These are phyloP conservation scores for Corapipo altera DNA, from an alignment of 2,113 vertebrate species.

Conservation along the genomic window DNA sequence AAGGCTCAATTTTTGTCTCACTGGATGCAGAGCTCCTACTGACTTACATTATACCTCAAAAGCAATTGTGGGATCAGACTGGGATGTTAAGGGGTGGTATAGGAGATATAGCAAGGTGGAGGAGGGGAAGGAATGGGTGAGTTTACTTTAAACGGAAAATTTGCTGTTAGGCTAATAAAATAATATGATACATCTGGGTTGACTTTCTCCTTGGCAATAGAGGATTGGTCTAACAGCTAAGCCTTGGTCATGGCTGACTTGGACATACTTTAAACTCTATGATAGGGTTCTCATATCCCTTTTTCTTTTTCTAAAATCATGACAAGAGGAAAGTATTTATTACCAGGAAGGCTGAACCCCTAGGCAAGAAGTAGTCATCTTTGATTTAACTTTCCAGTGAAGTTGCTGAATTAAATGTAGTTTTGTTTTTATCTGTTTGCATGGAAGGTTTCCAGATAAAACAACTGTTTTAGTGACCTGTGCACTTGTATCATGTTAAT, in stretches of 20 bases:
- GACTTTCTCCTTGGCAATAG: conserved; percentile 32
- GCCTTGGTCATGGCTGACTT: conserved; percentile 69
- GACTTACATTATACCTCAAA: not conserved
- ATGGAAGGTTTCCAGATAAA: conserved; percentile 83
- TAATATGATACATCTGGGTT: conserved; percentile 32
- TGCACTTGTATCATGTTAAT: conserved; percentile 82
- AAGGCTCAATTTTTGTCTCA: not conserved
- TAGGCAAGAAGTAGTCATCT: conserved; percentile 75
- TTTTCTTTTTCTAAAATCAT: conserved; percentile 65
- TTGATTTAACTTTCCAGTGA: conserved; percentile 65
- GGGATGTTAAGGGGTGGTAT: not conserved
- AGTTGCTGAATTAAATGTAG: conserved; percentile 72
- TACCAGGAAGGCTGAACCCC: conserved; percentile 71
- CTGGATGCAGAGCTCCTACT: not conserved
- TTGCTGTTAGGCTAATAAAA: not conserved
- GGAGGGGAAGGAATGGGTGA: not conserved
- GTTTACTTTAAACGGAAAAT: not conserved
- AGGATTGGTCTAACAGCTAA: conserved; percentile 21
- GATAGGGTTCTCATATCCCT: conserved; percentile 66
- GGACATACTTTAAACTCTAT: conserved; percentile 46
- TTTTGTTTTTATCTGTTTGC: conserved; percentile 82
- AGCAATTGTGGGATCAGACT: not conserved
- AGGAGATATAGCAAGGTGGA: not conserved
- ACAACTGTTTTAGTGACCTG: conserved; percentile 80
- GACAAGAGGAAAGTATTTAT: conserved; percentile 80